A percentile compares a stretch with the other conserved stretches of the same genome.
phyloP scores from a whole-genome alignment of 2,113 vertebrate genomes.

The Lophotis ruficrista region DNA sequence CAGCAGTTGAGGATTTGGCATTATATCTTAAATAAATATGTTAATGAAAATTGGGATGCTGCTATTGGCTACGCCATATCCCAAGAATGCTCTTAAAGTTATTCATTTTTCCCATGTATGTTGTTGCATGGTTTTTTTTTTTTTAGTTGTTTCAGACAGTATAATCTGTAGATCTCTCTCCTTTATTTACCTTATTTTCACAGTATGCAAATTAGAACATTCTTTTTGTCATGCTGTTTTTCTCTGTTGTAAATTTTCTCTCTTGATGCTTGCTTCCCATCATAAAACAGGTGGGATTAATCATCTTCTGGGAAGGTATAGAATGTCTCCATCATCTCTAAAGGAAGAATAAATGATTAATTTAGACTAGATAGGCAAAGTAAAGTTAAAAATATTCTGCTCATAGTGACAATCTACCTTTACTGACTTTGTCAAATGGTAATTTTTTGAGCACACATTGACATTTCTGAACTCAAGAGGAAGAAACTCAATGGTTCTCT shows the following conservation, averaged over 20 bases:
- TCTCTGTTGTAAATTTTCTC: neutral
- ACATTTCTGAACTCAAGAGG: neutral
- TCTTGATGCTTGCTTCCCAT: neutral
- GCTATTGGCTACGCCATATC: neutral
- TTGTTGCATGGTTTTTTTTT: neutral
- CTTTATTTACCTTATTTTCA: constrained; percentile 20
- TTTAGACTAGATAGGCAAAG: neutral
- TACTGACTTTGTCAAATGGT: neutral
- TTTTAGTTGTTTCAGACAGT: neutral
- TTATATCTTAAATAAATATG: neutral
- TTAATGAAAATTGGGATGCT: neutral
- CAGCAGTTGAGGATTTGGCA: neutral
- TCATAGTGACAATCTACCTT: neutral
- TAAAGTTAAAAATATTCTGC: neutral
- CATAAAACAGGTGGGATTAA: neutral
- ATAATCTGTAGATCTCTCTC: neutral
- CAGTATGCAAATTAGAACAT: neutral
- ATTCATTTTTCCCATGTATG: neutral
- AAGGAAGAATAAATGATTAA: neutral
- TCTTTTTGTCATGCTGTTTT: neutral
- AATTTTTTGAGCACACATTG: neutral
- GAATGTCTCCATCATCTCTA: neutral
- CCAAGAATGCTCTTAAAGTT: neutral
- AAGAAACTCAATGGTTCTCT: neutral
- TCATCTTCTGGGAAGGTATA: neutral